Base-by-base conservation (phyloP, 2,797 vertebrate genomes). In the Protonibea diacanthus region DNA sequence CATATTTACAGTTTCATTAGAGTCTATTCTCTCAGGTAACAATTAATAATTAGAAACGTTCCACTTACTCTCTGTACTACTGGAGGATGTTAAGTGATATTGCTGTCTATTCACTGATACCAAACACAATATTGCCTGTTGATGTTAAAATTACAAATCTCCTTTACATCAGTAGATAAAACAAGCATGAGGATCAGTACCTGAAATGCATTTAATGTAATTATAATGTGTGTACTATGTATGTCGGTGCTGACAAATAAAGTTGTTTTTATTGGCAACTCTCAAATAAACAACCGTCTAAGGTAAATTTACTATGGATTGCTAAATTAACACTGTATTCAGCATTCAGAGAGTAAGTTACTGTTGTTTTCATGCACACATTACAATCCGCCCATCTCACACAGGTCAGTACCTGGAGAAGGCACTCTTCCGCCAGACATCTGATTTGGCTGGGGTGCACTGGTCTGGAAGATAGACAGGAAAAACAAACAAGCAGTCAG, bases 371-470 rank as follows among this genome's bases (percentile, higher is more conserved):
- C 23, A 44, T 8, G n/a, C 14, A 18, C 13, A 1, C 21, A 25
- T 14, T 18, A 49, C 1, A 3, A 42, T 51, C 21, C 20, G 53
- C 20, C 13, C n/a, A 25, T 59, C 13, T 60, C n/a, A 9, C 14
- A 52, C 27, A 84, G 42, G 55, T 42, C 25, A 44, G 49, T 93
- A 94, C 93, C 93, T 88, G 89, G 76, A 76, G 89, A 89, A 66
- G 90, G 53, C 20, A 51, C 44, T 78, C 67, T 71, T 69, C 75
- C 87, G 33, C 5, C 40, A 78, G 86, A 73, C 48, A 64, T 88
- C 72, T 74, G 82, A 65, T 73, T 45, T 15, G 44, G 73, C 29
- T 68, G 69, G n/a, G 74, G 45, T 11, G 29, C 14, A 18, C 17
- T 20, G 12, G 45, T 64, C 90, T 93, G 78, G 18, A 42, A 69